Evolutionary conservation across 2,113 vertebrate genomes (phyloP), one percentile per base, ranked within the genome.

Genomic region (Clarias gariepinus): DNA sequence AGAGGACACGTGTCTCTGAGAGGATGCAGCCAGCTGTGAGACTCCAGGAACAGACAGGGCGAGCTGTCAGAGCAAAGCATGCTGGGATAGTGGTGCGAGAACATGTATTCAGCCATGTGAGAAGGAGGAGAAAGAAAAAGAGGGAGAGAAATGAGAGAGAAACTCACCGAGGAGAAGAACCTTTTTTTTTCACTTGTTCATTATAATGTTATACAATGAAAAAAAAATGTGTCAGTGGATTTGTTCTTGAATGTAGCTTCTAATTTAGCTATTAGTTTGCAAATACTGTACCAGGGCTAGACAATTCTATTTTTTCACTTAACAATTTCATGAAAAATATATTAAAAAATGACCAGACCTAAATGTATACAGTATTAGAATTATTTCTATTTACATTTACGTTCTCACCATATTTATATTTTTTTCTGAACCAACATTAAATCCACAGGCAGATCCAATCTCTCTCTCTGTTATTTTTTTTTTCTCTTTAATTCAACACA

Each of bases 1-100:
- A 85, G 87, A 87, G 85, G 87, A 90, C 87, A 74, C 25, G 52
- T 87, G 87, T 90, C 89, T 87, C 82, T 52, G 73, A 68, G 73
- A 87, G 89, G 61, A 82, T 3, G 57, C 74, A 88, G 81, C 57
- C 87, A 90, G 89, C 85, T 83, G 77, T 85, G 82, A 79, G 73
- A 83, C 77, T 79, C 83, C 73, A 78, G 30, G 86, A 90, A 78
- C 85, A 87, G 85, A 84, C 78, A 83, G 87, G 89, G 87, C 83
- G 78, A 87, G 71, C 87, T 88, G 87, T 88, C 88, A 87, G 85
- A 82, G 79, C 71, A 82, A 79, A 21, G 84, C 82, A 78, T 88
- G 84, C 82, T 89, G 78, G 85, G 78, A 84, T 79, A 16, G 33
- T 74, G 87, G 21, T 57, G 73, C 30, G 68, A 80, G 80, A 84